Base-by-base conservation (phyloP, 2,797 vertebrate genomes). In the Lindbergichthys nudifrons region DNA sequence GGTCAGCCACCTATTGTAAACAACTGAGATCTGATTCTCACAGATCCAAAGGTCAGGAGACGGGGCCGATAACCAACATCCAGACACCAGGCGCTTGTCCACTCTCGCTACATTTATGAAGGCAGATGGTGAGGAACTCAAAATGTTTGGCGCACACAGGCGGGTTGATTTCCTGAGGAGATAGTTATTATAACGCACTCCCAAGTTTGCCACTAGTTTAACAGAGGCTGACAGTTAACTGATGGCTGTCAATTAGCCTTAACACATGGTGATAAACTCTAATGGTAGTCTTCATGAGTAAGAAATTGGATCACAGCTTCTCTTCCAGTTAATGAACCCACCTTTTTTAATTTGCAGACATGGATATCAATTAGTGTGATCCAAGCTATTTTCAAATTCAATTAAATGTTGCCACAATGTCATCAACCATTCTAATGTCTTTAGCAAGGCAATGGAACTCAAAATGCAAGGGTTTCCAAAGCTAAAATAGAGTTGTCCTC, bases 31-130 rank as follows among this genome's bases (percentile, higher is more conserved):
- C 76, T 78, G 83, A 88, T 80, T 83, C 75, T 48, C 66, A 26
- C 60, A 12, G 61, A 84, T 72, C 70, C 85, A 92, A 89, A 90
- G 89, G 88, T 90, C 88, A 87, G 75, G 39, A 85, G 77, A 85
- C 58, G 43, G 72, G 72, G 60, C 62, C 75, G 62, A 80, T 82
- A 68, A 87, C 83, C 85, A 82, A 68, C 82, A 83, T 43, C 66
- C 57, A 72, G 54, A 68, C 45, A 5, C 2, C 30, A 3, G 51
- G 46, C 46, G 73, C 57, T 42, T 18, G 6, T 63, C 54, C 3
- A 1, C 23, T 2, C 41, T 53, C 18, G 1, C 46, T 56, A 3
- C 13, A 3, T 67, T 73, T 48, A 57, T 54, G 48, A 3, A 48
- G 45, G 26, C 0, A 36, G 50, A 59, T 46, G 75, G 43, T 47